Evolutionary conservation across 2,888 invertebrate species (phyloP).

Genomic region (Formica aserva): DNA sequence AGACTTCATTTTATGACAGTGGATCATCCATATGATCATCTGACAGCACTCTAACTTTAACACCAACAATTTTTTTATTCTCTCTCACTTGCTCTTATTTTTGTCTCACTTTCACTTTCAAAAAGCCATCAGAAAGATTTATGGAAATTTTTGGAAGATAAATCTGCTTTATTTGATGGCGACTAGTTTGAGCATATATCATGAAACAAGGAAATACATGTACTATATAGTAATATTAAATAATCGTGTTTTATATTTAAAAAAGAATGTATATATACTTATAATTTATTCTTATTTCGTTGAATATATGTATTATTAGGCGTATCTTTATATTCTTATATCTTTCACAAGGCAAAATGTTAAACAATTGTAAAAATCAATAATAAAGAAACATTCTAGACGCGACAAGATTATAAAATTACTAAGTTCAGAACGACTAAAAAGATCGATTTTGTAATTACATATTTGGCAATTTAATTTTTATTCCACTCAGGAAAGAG

Average conservation of each 20-base stretch:
- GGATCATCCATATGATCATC: background rate
- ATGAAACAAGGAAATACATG: background rate
- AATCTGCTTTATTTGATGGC: background rate
- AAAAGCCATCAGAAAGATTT: background rate
- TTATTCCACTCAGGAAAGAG: background rate
- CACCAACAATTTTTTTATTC: background rate
- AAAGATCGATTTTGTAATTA: background rate
- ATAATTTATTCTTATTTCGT: constrained; percentile 1
- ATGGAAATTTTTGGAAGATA: background rate
- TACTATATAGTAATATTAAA: background rate
- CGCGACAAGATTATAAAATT: background rate
- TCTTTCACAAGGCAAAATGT: background rate
- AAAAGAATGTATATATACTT: background rate
- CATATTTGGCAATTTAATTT: background rate
- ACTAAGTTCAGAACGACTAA: background rate
- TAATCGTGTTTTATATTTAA: constrained; percentile 6
- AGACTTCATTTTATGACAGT: background rate
- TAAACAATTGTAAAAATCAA: background rate
- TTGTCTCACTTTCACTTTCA: background rate
- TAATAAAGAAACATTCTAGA: constrained; percentile 11
- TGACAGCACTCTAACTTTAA: background rate
- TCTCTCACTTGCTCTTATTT: background rate
- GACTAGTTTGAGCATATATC: background rate
- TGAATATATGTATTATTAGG: background rate
- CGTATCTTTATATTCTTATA: background rate